Evolutionary conservation across 2,888 invertebrate genomes (phyloP), one percentile per base, ranked within the genome.

Genomic region (Hemicrepidius hirtus): DNA sequence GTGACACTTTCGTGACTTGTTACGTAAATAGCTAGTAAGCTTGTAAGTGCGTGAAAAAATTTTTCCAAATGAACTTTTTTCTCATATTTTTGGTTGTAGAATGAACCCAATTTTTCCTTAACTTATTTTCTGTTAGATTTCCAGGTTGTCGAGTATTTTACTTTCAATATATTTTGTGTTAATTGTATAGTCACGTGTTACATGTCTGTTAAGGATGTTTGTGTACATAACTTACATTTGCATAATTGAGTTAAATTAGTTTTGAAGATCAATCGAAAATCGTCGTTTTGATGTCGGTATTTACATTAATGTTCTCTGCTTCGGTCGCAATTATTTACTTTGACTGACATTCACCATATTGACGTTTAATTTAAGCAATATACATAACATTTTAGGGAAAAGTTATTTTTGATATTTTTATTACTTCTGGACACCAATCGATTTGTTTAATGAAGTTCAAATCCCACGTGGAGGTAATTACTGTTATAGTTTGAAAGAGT

Each of bases 261-360:
- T 66, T 55, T 50, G 53, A 66, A 55, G 53, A 55, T 66, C 66
- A 41, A 66, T 55, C 28, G 53, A 32, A 66, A 53, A 66, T 41
- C 41, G 13, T 41, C 80, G 79, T 46, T 75, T 77, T 73, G 40
- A 62, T 62, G 41, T 62, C 18, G 40, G 35, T 18, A 10, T 13
- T 18, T 20, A 20, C 37, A 57, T 57, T 55, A 55, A 35, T 16
- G 55, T 16, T 37, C 37, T 13, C 37, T 35, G 37, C 35, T 1
- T 20, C 20, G 32, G 37, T 57, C 57, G 37, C 37, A 57, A 10
- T 37, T 20, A 37, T 57, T 35, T 57, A 37, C 10, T 57, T 20
- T 57, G 57, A 57, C n/a, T 57, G 57, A 57, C 37, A 18, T 57
- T 12, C 12, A 37, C 12, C 20, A 37, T 37, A 20, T 12, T 20